Conservation (phyloP, 2,113 vertebrate species). For the Channa argus region DNA sequence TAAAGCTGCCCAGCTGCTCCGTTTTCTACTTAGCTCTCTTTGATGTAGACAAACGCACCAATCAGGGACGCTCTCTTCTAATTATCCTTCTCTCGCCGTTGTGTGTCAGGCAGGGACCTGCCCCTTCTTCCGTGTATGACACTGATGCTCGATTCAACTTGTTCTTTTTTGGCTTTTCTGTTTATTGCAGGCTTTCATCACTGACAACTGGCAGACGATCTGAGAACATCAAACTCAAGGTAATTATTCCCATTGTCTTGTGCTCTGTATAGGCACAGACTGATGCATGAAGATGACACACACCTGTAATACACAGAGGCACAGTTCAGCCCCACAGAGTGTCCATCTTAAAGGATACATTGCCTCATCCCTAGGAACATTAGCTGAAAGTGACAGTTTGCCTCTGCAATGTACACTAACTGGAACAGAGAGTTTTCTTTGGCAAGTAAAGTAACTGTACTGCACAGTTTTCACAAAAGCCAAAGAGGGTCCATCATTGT, state of each 20-base stretch:
- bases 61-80: constrained; percentile 26
- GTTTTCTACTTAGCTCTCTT: constrained; percentile 17
- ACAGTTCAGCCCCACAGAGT: neutral
- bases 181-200: constrained; percentile 51
- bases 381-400: neutral
- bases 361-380: neutral
- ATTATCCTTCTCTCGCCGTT: constrained; percentile 17
- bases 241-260: constrained; percentile 56
- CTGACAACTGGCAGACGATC: constrained; percentile 48
- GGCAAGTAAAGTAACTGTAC: neutral
- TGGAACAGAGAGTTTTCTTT: neutral
- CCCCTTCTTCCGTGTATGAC: constrained; percentile 11
- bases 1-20: constrained; percentile 48
- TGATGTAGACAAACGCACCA: constrained; percentile 59
- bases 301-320: constrained; percentile 16
- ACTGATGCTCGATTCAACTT: constrained; percentile 38
- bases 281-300: constrained; percentile 16
- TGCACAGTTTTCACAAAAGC: constrained; percentile 1
- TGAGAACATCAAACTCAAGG: constrained; percentile 46
- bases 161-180: constrained; percentile 27
- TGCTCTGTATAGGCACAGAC: neutral
- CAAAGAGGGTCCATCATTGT: constrained; percentile 23
- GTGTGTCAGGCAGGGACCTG: constrained; percentile 23
- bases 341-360: neutral
- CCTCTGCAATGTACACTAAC: neutral